Percentiles rank a stretch among this genome's conserved stretches.
Evolutionary conservation across 2,113 vertebrate species (phyloP).

Genomic region (Forbesichthys agassizii): DNA sequence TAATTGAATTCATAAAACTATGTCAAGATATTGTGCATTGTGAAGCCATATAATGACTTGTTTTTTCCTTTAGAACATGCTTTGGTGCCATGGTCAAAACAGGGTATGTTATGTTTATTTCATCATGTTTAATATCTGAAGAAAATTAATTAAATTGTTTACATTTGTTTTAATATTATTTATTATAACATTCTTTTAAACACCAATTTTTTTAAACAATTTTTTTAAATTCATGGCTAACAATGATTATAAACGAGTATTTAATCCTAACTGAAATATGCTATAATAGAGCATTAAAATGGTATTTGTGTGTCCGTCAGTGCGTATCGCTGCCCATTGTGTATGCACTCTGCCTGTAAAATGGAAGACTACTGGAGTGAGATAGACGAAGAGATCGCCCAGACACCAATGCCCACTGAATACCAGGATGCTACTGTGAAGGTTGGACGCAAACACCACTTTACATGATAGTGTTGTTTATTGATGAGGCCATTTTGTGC

Average conservation of each 20-base stretch:
- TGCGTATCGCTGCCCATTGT: conserved; percentile 90
- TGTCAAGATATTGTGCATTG: background rate
- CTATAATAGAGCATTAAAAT: background rate
- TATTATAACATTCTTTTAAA: background rate
- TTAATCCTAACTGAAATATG: background rate
- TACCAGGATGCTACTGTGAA: conserved; percentile 88
- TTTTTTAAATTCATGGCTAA: background rate
- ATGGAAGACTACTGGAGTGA: conserved; percentile 87
- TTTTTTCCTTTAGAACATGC: conserved; percentile 84
- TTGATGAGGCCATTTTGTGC: too few relatives aligned
- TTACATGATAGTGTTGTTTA: background rate
- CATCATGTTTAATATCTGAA: background rate
- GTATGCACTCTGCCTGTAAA: conserved; percentile 88
- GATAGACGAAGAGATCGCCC: conserved; percentile 86
- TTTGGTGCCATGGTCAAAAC: conserved; percentile 83
- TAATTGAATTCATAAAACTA: background rate
- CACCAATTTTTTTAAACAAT: background rate
- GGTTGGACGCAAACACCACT: conserved; percentile 59
- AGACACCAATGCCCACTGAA: conserved; percentile 89
- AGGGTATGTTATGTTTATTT: conserved; percentile 53
- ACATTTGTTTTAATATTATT: background rate
- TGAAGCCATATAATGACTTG: background rate
- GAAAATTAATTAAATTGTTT: too few relatives aligned
- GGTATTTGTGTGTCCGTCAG: conserved; percentile 57
- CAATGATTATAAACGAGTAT: background rate